Conservation (phyloP, 2,113 vertebrate genomes). For the Azemiops feae region DNA sequence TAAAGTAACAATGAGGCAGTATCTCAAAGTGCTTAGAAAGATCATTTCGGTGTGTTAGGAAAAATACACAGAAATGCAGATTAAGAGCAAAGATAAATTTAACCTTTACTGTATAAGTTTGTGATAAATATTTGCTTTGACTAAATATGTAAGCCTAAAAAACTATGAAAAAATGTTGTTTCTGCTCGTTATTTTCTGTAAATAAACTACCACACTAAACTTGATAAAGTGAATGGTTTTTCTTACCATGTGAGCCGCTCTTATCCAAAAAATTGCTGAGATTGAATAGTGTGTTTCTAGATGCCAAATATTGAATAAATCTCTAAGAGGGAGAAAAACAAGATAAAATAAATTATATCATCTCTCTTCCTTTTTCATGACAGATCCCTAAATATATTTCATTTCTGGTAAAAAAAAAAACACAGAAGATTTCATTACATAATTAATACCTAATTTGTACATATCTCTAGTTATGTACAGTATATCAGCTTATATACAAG, state of each 20-base stretch:
- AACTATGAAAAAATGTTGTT: too few species aligned
- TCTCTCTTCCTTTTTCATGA: not conserved
- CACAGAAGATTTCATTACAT: not conserved
- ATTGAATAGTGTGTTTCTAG: conserved; percentile 98
- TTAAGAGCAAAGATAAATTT: not conserved
- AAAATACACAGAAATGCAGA: not conserved
- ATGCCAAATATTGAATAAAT: conserved; percentile 98
- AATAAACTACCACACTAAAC: not conserved
- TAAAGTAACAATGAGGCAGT: not conserved
- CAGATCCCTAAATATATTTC: not conserved
- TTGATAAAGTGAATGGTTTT: conserved; percentile 44
- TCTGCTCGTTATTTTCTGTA: not conserved
- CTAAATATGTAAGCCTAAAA: not conserved
- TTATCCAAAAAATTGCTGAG: conserved; percentile 99
- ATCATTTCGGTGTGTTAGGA: not conserved
- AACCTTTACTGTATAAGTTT: not conserved
- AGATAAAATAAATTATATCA: not conserved
- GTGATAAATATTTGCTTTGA: not conserved
- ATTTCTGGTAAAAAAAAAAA: not conserved
- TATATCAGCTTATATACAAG: not conserved
- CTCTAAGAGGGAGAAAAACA: conserved; percentile 75
- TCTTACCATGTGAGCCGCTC: conserved; percentile 95
- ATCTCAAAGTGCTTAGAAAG: not conserved
- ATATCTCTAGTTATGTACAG: not conserved
- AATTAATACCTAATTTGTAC: not conserved